Evolutionary conservation across 2,797 vertebrate genomes (phyloP).

Genomic region (Chiloscyllium punctatum): DNA sequence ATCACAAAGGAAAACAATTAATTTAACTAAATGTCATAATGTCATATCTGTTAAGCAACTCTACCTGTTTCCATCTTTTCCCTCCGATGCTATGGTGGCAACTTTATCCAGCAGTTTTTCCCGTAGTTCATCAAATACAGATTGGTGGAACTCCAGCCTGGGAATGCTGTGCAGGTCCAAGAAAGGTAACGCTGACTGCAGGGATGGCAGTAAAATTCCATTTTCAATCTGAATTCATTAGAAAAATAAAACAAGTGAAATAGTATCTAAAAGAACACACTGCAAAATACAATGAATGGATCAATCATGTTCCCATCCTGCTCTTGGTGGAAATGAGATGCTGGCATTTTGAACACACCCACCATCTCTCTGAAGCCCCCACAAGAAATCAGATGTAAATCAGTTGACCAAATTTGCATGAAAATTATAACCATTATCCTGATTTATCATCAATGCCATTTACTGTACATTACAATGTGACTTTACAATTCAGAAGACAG

Average conservation of each 20-base stretch:
- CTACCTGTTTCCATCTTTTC: conserved; percentile 84
- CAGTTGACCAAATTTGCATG: neutral
- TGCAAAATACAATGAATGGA: neutral
- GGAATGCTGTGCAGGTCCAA: conserved; percentile 92
- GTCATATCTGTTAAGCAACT: conserved; percentile 31
- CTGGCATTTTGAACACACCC: neutral
- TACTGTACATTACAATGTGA: neutral
- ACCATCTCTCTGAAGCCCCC: too few species aligned
- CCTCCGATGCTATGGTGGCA: conserved; percentile 78
- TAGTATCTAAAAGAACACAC: neutral
- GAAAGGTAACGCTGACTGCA: conserved; percentile 93
- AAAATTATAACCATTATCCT: neutral
- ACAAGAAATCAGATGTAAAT: too few species aligned
- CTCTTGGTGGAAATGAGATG: neutral
- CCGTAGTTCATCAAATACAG: conserved; percentile 88
- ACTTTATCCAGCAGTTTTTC: conserved; percentile 93
- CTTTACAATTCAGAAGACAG: neutral
- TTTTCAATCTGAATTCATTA: conserved; percentile 74
- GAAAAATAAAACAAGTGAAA: neutral
- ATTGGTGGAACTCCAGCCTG: conserved; percentile 95
- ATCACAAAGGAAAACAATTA: neutral
- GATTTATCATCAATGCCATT: too few species aligned
- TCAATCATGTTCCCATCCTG: neutral
- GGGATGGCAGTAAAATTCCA: conserved; percentile 87
- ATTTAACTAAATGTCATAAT: neutral